These are phyloP conservation scores for Ameiurus melas DNA, from an alignment of 2,113 vertebrate genomes.

Conservation along the genomic window DNA sequence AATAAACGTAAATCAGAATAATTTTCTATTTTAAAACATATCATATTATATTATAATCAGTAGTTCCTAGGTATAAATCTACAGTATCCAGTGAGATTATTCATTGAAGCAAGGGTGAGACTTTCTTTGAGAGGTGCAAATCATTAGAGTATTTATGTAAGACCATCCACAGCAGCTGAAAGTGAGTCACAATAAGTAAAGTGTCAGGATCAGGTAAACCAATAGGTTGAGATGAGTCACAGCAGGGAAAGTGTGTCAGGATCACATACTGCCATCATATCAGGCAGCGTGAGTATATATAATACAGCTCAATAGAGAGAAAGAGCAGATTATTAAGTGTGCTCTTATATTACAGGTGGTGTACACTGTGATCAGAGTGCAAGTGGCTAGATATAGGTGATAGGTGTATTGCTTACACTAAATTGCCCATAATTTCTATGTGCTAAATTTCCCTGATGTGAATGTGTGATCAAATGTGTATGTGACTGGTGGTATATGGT, in stretches of 20 bases:
- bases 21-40: not conserved
- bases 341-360: not conserved
- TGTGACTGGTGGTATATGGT: not conserved
- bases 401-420: not conserved
- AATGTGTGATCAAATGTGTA: not conserved
- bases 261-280: not conserved
- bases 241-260: not conserved
- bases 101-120: not conserved
- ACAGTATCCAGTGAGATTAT: not conserved
- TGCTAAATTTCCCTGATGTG: not conserved
- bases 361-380: not conserved
- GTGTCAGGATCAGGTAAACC: not conserved
- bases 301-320: not conserved
- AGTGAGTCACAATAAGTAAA: too few species aligned
- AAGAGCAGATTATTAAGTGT: not conserved
- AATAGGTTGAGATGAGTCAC: not conserved
- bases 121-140: not conserved
- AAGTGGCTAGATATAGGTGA: not conserved
- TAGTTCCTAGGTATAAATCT: not conserved
- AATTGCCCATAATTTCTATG: not conserved
- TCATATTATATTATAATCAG: not conserved
- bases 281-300: not conserved
- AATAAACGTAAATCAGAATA: not conserved
- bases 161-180: not conserved
- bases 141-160: not conserved